Evolutionary conservation across 2,888 invertebrate genomes (phyloP), one percentile per base, ranked within the genome.

Genomic region (Mantis religiosa): DNA sequence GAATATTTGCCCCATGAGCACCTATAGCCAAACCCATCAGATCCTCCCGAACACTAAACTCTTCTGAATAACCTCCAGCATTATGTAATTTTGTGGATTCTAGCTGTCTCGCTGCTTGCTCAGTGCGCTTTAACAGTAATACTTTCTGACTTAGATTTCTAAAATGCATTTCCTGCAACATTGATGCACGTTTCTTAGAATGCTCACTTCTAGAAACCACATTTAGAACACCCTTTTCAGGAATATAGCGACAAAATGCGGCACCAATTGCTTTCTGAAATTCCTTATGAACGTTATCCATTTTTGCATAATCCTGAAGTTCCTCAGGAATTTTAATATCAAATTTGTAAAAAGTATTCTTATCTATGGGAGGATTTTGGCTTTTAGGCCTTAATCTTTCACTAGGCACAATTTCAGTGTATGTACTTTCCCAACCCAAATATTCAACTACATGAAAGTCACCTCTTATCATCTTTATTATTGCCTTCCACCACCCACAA

Each of bases 21-120:
- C 99, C 99, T 93, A 99, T 99, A 83, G 99, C 99, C 92, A 99
- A 95, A 89, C 99, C 99, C 99, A 99, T 99, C 92, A 99, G 95
- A 93, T 99, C 98, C 93, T 98, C 98, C 92, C 98, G 96, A 89
- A 99, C 99, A 91, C 96, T 96, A 94, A 99, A 99, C 95, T 99
- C 98, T 93, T 99, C 99, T 91, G 97, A 96, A 94, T 97, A 98
- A 91, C 97, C 98, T 93, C 97, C 97, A 93, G 96, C 97, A 92
- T 97, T 97, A 92, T 97, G 96, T 92, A 98, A 95, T 94, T 97
- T 97, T 87, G 98, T 98, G 90, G 97, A 97, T 94, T 99, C 98
- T 92, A 99, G 95, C 94, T 98, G 98, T 92, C 98, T 96, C 34
- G 97, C 98, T 92, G 98, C 98, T 94, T 99, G 99, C 94, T 99